These are phyloP conservation scores for Eidolon helvum DNA, from an alignment of 2,113 vertebrate genomes.

Conservation along the genomic window DNA sequence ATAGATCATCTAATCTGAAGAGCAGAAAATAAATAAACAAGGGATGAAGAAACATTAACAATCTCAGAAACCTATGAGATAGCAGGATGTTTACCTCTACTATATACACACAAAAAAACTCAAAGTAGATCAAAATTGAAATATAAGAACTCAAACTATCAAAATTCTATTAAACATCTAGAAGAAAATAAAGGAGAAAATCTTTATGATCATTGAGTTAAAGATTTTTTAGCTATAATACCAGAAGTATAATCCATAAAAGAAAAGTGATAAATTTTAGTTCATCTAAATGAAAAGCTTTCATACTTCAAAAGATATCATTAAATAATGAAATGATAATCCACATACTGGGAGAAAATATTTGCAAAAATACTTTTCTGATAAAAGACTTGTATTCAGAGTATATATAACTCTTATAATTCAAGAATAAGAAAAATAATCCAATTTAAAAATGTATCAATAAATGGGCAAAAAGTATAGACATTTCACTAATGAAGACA, in stretches of 20 bases:
- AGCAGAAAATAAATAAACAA: neutral
- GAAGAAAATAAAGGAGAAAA: neutral
- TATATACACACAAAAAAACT: neutral
- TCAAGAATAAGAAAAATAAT: neutral
- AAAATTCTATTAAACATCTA: neutral
- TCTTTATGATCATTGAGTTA: neutral
- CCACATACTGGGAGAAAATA: neutral
- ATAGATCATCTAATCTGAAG: neutral
- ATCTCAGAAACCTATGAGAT: neutral
- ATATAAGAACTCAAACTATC: neutral
- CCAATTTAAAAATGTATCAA: neutral
- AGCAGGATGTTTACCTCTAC: neutral
- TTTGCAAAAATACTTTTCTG: neutral
- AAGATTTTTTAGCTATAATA: neutral
- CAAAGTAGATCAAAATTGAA: neutral
- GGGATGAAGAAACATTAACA: neutral
- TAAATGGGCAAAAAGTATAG: neutral
- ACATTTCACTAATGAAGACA: neutral
- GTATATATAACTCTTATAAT: neutral
- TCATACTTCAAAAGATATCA: neutral
- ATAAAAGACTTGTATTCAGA: neutral
- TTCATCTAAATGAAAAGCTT: neutral
- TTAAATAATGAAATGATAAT: neutral
- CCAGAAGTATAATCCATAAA: neutral
- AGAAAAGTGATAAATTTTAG: neutral